A percentile compares a stretch with the other conserved stretches of the same genome.
Evolutionary conservation across 2,113 vertebrate genomes (phyloP).

Genomic region (Grantiella picta): DNA sequence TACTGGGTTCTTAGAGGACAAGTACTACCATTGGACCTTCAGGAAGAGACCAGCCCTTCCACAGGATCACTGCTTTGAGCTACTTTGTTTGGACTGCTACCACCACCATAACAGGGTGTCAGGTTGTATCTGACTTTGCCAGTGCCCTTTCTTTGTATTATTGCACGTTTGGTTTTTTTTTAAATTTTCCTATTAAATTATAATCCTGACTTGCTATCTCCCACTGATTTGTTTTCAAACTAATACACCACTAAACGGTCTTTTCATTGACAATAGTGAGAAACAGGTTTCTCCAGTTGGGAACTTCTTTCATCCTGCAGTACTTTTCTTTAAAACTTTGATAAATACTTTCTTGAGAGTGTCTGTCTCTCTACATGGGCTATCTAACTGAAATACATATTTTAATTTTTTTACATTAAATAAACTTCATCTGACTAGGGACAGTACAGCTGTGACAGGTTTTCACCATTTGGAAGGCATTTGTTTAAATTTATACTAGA

Average conservation of each 20-base stretch:
- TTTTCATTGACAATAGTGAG: not conserved
- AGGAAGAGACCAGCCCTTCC: no score
- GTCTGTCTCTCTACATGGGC: not conserved
- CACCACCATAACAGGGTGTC: no score
- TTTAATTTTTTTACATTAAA: not conserved
- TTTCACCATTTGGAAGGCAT: not conserved
- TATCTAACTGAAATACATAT: not conserved
- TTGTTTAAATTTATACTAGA: not conserved
- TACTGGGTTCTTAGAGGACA: no score
- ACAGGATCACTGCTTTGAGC: no score
- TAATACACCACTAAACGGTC: not conserved
- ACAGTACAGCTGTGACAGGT: not conserved
- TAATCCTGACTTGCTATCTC: no score
- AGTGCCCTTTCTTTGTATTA: no score
- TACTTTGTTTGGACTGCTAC: no score
- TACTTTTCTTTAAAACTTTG: not conserved
- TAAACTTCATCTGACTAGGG: not conserved
- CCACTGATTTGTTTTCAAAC: no score
- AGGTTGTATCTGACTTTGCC: no score
- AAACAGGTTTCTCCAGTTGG: not conserved
- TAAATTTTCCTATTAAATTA: no score
- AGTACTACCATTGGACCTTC: no score
- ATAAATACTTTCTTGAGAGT: not conserved
- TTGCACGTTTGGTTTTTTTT: no score
- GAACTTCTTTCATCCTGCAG: not conserved